These are phyloP conservation scores for Oikopleura vanhoeffeni DNA, from an alignment of 23 tunicate genomes.

Conservation along the genomic window DNA sequence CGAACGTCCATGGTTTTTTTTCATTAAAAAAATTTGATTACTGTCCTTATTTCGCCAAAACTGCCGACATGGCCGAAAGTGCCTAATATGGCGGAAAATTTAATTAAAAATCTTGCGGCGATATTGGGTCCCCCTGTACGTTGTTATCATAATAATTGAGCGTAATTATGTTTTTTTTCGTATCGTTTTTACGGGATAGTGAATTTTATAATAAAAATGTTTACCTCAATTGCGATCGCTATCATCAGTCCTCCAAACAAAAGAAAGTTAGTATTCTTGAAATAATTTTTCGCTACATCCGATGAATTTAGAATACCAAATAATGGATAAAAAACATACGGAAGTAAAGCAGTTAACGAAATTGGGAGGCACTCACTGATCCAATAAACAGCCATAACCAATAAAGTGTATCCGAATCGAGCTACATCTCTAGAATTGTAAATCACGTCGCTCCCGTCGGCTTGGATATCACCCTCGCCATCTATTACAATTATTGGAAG, in stretches of 20 bases:
- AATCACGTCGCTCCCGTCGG: not conserved
- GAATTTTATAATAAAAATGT: no score
- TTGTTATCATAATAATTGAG: no score
- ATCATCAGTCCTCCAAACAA: slow-evolving; percentile 50
- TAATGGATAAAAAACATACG: slow-evolving; percentile 46
- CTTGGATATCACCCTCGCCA: not conserved
- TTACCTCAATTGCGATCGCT: slow-evolving; percentile 39
- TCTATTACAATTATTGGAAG: not conserved
- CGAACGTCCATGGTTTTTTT: no score
- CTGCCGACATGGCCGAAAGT: no score
- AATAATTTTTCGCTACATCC: slow-evolving; percentile 26
- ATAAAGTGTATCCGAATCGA: slow-evolving; percentile 34
- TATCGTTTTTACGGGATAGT: no score
- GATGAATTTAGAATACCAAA: slow-evolving; percentile 37
- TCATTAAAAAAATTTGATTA: no score
- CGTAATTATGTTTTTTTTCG: no score
- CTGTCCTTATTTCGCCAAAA: no score
- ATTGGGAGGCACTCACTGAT: slow-evolving; percentile 54
- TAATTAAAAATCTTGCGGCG: no score
- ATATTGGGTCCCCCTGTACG: no score
- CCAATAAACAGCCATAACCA: slow-evolving; percentile 73
- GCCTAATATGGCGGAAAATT: no score
- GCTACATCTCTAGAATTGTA: not conserved
- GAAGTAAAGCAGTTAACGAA: slow-evolving; percentile 47
- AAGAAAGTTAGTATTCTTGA: slow-evolving; percentile 47